phyloP scores from a whole-genome alignment of 2,797 vertebrate genomes.

The Tapera naevia region DNA sequence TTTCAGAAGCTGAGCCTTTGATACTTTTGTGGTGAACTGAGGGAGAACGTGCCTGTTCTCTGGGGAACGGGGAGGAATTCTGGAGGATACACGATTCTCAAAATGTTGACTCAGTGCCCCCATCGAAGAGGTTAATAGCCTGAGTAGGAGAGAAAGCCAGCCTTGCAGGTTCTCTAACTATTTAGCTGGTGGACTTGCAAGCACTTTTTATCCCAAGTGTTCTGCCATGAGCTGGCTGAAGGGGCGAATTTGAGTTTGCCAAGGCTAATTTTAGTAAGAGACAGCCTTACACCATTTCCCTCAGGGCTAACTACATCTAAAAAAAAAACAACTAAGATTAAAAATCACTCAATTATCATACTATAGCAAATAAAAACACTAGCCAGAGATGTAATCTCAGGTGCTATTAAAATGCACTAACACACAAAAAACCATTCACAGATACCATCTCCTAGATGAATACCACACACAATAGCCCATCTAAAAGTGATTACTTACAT shows the following conservation, averaged over 20 bases:
- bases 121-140: not conserved
- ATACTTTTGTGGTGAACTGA: not conserved
- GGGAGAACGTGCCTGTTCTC: not conserved
- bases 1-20: not conserved
- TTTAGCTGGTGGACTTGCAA: not conserved
- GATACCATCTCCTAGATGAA: slow-evolving; percentile 43
- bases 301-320: not conserved
- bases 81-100: not conserved
- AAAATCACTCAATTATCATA: slow-evolving; percentile 12
- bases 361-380: slow-evolving; percentile 29
- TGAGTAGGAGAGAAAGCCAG: not conserved
- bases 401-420: not conserved
- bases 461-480: slow-evolving; percentile 29
- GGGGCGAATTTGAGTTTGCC: not conserved
- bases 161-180: not conserved
- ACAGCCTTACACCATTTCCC: slow-evolving; percentile 2
- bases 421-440: not conserved
- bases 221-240: not conserved
- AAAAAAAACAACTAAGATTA: not conserved
- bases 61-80: rapidly evolving
- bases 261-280: slow-evolving; percentile 34
- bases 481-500: slow-evolving; percentile 3
- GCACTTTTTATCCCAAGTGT: not conserved
- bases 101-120: not conserved
- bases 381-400: slow-evolving; percentile 35